phyloP scores from a whole-genome alignment of 1,140 invertebrate species.

The Musca domestica region DNA sequence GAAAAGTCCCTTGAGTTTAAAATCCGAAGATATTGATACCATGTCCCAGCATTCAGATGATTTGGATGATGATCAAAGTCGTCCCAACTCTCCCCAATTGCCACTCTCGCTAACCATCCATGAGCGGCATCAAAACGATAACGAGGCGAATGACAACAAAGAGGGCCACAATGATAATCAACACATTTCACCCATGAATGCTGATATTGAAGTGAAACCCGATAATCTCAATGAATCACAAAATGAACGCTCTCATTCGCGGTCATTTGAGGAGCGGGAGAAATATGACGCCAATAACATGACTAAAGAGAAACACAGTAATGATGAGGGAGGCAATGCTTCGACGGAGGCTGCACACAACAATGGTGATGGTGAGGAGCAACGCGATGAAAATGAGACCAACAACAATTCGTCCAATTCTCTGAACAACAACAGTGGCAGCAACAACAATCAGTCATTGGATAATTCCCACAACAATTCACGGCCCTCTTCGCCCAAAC shows the following conservation, averaged over 20 bases:
- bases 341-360: not conserved
- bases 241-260: conserved; percentile 16
- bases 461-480: conserved; percentile 41
- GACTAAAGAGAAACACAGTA: not conserved
- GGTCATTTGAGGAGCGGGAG: conserved; percentile 33
- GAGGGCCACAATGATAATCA: conserved; percentile 4
- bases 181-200: conserved; percentile 32
- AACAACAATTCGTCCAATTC: conserved; percentile 57
- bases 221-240: conserved; percentile 22
- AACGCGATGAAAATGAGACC: conserved; percentile 46
- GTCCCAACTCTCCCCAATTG: conserved; percentile 46
- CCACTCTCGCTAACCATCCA: conserved; percentile 51
- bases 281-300: conserved; percentile 27
- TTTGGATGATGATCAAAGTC: conserved; percentile 49
- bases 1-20: conserved; percentile 51
- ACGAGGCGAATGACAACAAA: conserved; percentile 33
- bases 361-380: conserved; percentile 4
- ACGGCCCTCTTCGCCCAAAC: conserved; percentile 34
- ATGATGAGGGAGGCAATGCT: not conserved
- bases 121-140: conserved; percentile 41
- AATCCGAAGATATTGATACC: conserved; percentile 53
- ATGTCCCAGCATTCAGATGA: conserved; percentile 54
- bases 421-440: conserved; percentile 56
- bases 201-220: conserved; percentile 21
- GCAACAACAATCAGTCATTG: conserved; percentile 56